Base-by-base conservation (phyloP, 1,140 invertebrate genomes). In the Drosophila truncata region DNA sequence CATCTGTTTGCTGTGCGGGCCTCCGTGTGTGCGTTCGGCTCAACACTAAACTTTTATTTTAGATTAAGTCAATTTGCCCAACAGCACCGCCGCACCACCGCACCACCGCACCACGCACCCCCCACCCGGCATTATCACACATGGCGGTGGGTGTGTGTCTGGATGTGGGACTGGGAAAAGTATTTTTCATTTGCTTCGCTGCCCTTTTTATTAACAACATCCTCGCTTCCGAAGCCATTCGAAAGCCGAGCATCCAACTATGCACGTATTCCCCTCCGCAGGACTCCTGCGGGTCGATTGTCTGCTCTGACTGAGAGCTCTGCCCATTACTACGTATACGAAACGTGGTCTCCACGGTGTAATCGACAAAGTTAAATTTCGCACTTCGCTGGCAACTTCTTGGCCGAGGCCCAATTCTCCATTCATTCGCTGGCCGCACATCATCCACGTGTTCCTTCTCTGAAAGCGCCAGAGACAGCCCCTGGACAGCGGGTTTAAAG, bases 21-120 rank as follows among this genome's bases (percentile, higher is more conserved):
- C 41, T 78, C 20, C 69, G 73, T 67, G 58, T 82, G 62, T 60
- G 59, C 50, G 27, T 57, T 75, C 44, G 62, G 64, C 58, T 63
- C 50, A 70, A 60, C 84, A 83, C 84, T 88, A 90, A 88, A 88
- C 78, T 88, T 88, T 88, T 88, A 88, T 88, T 88, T 84, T 88
- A 88, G 84, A 88, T 88, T 90, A 88, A 88, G 84, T 88, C 84
- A 90, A 88, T 88, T 88, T 90, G 65, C 72, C 84, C 61, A 57
- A 76, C 54, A 52, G 29, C 23, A 25, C 23, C 16, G 3, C 13
- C 67, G 8, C 42, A 58, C 20, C 37, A 0, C 37, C 52, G 8
- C 64, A 61, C 31, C 25, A 20, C 44, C 46, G 9, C 16, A 4
- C 16, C 47, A 14, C 31, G n/a, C n/a, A n/a, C n/a, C n/a, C n/a